phyloP scores from a whole-genome alignment of 2,113 vertebrate species.

The Mobula hypostoma region DNA sequence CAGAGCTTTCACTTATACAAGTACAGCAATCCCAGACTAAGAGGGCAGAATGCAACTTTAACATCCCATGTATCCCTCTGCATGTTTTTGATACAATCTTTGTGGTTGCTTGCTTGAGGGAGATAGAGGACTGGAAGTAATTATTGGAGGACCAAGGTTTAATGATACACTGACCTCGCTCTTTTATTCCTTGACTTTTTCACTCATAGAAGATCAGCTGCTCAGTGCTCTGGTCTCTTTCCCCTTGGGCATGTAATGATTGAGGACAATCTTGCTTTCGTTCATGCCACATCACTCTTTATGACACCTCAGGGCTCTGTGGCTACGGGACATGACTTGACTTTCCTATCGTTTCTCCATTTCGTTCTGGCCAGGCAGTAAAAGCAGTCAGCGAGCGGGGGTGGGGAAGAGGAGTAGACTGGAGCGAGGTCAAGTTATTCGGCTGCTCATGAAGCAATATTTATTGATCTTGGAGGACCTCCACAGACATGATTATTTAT shows the following conservation, averaged over 20 bases:
- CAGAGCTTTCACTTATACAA: neutral
- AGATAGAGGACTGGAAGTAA: neutral
- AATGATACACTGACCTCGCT: neutral
- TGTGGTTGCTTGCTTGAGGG: neutral
- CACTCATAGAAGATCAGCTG: neutral
- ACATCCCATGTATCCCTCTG: neutral
- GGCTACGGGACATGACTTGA: neutral
- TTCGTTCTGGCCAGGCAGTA: neutral
- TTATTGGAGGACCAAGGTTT: neutral
- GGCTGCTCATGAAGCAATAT: neutral
- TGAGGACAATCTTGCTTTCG: neutral
- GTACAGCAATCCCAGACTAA: neutral
- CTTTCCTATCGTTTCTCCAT: neutral
- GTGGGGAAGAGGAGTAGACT: too few relatives aligned
- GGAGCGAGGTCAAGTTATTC: too few relatives aligned
- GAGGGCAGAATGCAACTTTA: neutral
- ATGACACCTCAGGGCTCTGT: neutral
- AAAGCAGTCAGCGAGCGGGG: neutral
- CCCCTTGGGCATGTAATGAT: neutral
- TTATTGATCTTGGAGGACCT: neutral
- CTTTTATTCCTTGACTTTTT: neutral
- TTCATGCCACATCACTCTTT: neutral
- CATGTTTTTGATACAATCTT: neutral
- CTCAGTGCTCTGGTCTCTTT: neutral
- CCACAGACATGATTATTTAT: too few relatives aligned